These are phyloP conservation scores for Eupithecia abbreviata DNA, from an alignment of 2,888 invertebrate species.

Conservation along the genomic window DNA sequence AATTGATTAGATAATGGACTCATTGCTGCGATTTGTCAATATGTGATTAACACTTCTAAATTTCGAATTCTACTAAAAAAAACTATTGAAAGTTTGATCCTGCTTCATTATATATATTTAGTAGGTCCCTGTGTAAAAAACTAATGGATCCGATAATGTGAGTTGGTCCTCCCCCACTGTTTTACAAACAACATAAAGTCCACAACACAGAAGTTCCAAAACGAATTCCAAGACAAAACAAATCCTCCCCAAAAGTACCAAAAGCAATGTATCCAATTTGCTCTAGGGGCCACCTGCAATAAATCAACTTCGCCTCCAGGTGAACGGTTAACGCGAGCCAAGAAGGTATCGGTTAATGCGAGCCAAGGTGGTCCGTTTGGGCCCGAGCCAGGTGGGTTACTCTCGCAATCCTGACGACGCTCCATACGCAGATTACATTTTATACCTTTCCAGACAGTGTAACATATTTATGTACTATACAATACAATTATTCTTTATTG, in stretches of 20 bases:
- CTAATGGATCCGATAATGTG: not conserved
- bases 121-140: not conserved
- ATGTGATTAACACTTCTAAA: not conserved
- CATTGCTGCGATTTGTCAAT: not conserved
- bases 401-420: not conserved
- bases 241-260: not conserved
- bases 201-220: not conserved
- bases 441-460: not conserved
- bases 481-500: too few relatives aligned
- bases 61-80: not conserved
- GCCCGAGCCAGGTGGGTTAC: slow-evolving; percentile 22
- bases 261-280: slow-evolving; percentile 19
- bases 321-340: slow-evolving; percentile 19
- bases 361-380: slow-evolving; percentile 23
- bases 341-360: not conserved
- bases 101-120: not conserved
- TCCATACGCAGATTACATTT: not conserved
- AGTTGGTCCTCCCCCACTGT: not conserved
- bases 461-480: too few relatives aligned
- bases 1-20: not conserved
- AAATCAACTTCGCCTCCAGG: slow-evolving; percentile 21
- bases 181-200: not conserved
- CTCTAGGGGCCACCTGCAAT: slow-evolving; percentile 15
- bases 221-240: not conserved
- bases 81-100: not conserved